Evolutionary conservation across 2,888 invertebrate species (phyloP), one percentile per base, ranked within the genome.

Genomic region (Crossocerus cetratus): DNA sequence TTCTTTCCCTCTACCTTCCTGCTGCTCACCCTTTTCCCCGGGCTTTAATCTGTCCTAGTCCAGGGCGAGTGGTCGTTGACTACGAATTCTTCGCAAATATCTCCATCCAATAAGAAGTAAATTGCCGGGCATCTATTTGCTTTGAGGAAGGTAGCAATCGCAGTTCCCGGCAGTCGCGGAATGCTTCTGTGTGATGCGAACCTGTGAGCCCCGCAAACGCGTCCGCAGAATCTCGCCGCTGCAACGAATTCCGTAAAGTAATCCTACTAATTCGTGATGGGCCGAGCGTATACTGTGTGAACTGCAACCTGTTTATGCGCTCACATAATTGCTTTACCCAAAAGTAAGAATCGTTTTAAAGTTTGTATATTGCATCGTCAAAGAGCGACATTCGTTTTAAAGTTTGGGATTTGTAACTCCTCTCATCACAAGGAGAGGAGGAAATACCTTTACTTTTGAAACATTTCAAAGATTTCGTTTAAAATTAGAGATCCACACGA

Each of bases 31-130:
- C 45, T 32, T 32, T 32, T 5, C 32, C 32, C 18, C 62, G 23
- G 60, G 56, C 74, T 80, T 79, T 71, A 76, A 77, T 77, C 76
- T 65, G 61, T 69, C 42, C 59, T 56, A 55, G 14, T 43, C 57
- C 69, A 43, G 49, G 56, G 62, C 57, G 63, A 72, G 60, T 45
- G 67, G 57, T 65, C 60, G 62, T 76, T 66, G 72, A 69, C 72
- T 58, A 72, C 61, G 60, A 80, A 84, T 84, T 78, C 82, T 78
- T 72, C 71, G 62, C 64, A 32, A 32, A 72, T 67, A 76, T 74
- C 76, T 66, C 63, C 64, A 62, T 73, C 65, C 72, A 80, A 78
- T 76, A 83, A 83, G 76, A 81, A 81, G 73, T 63, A 67, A 69
- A 72, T 77, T 77, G 74, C 61, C 59, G 73, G 60, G 60, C 62